Evolutionary conservation across 1,140 invertebrate species (phyloP), one percentile per base, ranked within the genome.

Genomic region (Drosophila oshimai): DNA sequence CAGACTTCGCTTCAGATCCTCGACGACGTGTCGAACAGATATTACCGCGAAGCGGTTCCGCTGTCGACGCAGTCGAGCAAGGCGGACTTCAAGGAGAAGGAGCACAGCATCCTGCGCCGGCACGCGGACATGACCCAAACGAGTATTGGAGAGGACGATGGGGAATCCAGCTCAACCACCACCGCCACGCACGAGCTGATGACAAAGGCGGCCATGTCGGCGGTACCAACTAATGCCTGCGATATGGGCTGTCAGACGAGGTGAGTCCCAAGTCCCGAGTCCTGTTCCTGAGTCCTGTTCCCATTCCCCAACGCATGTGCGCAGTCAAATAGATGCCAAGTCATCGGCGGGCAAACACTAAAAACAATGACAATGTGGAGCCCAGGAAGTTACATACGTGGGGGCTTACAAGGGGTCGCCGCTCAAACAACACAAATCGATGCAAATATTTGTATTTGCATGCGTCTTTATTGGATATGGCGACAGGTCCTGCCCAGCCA

Each of bases 211-310:
- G 42, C 75, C 24, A 73, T 73, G 50, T 50, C 75, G 39, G 39
- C 73, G 24, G 77, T 64, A 15, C 78, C 73, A 51, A 61, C 76
- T 34, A 88, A 78, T 77, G 88, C 86, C 61, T 91, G 90, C 61
- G 90, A 91, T 61, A 91, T 91, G 90, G 90, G 90, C 65, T 91
- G 90, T 62, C 90, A 91, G 50, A 91, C 90, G 58, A 89, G 90
- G 90, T 91, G 57, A 68, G 73, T 71, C 4, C 9, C 29, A 2
- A 34, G 5, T 20, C 47, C 41, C 10, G 1, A 1, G 6, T 3
- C 22, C n/a, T 13, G 15, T 9, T 3, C 9, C 10, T 2, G 4
- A 10, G 13, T 13, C 31, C 39, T 12, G 0, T 5, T 10, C 18
- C 26, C 22, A 15, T 28, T 61, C 24, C 33, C 61, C 6, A 24